These are phyloP conservation scores for Polyommatus iphigenia DNA, from an alignment of 2,888 invertebrate species.

Conservation along the genomic window DNA sequence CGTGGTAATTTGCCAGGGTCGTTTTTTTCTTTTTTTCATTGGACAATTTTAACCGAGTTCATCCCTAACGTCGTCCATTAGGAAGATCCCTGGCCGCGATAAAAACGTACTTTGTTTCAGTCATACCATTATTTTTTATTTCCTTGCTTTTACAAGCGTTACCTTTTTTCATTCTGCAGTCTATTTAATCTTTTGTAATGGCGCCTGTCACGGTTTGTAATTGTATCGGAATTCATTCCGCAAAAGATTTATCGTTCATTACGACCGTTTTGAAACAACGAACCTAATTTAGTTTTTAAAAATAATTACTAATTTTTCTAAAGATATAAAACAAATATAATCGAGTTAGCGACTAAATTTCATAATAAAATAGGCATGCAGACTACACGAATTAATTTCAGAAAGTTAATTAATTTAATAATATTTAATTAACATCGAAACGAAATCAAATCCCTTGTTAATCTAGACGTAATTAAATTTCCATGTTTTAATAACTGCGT, in stretches of 20 bases:
- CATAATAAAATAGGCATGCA: background rate
- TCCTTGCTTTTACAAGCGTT: slow-evolving; percentile 58
- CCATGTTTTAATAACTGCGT: slow-evolving; percentile 16
- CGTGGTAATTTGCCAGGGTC: slow-evolving; percentile 36
- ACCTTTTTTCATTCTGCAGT: slow-evolving; percentile 60
- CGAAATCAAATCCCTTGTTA: background rate
- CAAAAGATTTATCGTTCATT: slow-evolving; percentile 16
- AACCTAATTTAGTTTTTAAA: background rate
- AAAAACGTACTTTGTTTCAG: slow-evolving; percentile 70
- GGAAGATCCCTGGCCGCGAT: slow-evolving; percentile 66
- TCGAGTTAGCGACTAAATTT: background rate
- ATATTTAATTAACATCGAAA: slow-evolving; percentile 5
- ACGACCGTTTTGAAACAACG: background rate
- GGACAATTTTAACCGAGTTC: slow-evolving; percentile 51
- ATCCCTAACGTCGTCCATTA: slow-evolving; percentile 58
- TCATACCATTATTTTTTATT: slow-evolving; percentile 63
- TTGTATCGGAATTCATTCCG: slow-evolving; percentile 11
- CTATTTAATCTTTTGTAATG: slow-evolving; percentile 39
- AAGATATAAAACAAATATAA: background rate
- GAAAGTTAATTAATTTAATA: background rate
- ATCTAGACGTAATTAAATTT: slow-evolving; percentile 4
- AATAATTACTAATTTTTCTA: background rate
- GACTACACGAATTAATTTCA: background rate
- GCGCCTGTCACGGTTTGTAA: slow-evolving; percentile 27
- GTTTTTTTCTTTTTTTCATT: slow-evolving; percentile 43